Conservation (phyloP, 2,797 vertebrate species). For the Coracias cyanogaster region DNA sequence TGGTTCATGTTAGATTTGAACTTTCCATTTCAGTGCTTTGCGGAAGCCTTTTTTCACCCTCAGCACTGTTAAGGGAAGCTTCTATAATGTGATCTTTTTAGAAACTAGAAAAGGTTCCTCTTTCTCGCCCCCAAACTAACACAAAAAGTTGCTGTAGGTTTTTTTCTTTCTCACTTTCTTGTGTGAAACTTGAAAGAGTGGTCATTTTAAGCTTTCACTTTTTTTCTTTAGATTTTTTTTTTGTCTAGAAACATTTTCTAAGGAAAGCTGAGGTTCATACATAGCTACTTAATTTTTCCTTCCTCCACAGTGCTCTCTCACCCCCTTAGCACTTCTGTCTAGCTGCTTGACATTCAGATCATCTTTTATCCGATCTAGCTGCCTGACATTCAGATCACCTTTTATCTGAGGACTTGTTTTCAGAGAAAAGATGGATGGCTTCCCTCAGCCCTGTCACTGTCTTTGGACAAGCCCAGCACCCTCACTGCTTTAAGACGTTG, state of each 20-base stretch:
- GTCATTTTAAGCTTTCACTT: background rate
- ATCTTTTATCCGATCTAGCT: background rate
- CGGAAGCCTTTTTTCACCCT: background rate
- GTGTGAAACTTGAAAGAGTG: background rate
- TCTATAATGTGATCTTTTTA: background rate
- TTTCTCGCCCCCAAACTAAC: background rate
- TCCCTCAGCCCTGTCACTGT: background rate
- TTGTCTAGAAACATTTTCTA: background rate
- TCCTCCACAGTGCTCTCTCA: background rate
- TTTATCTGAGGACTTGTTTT: background rate
- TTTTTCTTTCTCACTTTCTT: background rate
- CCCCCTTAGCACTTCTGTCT: background rate
- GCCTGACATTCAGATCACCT: background rate
- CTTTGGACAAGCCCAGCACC: background rate
- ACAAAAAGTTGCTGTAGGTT: background rate
- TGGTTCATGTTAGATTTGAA: background rate
- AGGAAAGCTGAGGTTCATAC: background rate
- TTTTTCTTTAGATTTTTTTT: background rate
- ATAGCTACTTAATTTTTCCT: background rate
- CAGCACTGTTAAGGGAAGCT: background rate
- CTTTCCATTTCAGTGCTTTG: background rate
- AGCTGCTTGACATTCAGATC: background rate
- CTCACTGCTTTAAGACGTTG: background rate
- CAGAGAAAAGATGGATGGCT: background rate
- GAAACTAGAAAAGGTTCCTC: background rate